Evolutionary conservation across 2,888 invertebrate genomes (phyloP).

Genomic region (Lithosia quadra): DNA sequence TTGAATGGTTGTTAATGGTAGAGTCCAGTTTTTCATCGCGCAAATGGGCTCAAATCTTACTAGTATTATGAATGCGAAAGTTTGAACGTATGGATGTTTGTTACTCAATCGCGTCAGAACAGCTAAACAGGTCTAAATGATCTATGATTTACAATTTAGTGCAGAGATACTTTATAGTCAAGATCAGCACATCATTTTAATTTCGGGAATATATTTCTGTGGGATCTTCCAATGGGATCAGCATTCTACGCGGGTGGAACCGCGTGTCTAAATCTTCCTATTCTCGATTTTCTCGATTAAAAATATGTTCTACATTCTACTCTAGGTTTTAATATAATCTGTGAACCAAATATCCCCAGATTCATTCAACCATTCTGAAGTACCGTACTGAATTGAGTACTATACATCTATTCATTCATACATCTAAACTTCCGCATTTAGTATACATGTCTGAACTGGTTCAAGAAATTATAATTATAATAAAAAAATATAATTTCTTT

Average conservation of each 20-base stretch:
- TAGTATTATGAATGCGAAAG: neutral
- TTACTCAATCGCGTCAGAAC: neutral
- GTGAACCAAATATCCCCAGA: neutral
- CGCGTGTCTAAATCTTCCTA: neutral
- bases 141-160: neutral
- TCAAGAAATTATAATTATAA: neutral
- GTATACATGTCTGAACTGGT: too few species aligned
- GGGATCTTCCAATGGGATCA: neutral
- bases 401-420: neutral
- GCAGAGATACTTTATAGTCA: neutral
- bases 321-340: neutral
- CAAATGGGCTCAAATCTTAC: neutral
- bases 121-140: neutral
- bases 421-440: neutral
- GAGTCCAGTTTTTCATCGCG: neutral
- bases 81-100: neutral
- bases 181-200: neutral
- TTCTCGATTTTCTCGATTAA: too few species aligned
- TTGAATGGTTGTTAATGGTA: neutral
- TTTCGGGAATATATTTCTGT: neutral
- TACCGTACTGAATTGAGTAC: neutral
- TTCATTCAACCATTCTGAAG: neutral
- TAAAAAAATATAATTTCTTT: conserved; percentile 1
- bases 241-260: neutral
- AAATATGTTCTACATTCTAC: too few species aligned